Evolutionary conservation across 53 echinoderm and acorn worm species (phyloP).

Genomic region (Temnopleurus reevesii): DNA sequence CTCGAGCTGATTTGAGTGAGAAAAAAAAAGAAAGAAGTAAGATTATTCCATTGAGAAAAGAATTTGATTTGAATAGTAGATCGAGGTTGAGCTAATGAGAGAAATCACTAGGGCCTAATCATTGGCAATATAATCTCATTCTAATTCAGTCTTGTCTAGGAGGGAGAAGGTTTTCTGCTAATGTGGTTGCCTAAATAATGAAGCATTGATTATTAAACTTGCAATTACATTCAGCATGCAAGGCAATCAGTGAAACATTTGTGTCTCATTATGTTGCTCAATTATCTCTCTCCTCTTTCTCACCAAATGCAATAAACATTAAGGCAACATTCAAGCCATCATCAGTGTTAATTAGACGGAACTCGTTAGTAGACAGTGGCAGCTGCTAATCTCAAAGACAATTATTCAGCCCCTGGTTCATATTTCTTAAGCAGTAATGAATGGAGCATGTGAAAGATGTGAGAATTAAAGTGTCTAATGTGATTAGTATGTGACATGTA

Average conservation of each 20-base stretch:
- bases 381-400: constrained; percentile 52
- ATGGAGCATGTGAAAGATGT: background rate
- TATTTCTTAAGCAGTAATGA: constrained; percentile 15
- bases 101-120: constrained; percentile 7
- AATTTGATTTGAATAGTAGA: constrained; percentile 1
- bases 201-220: constrained; percentile 34
- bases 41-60: background rate
- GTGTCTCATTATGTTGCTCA: constrained; percentile 31
- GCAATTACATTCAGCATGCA: constrained; percentile 44
- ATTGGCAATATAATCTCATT: background rate
- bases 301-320: constrained; percentile 57
- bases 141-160: background rate
- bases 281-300: constrained; percentile 50
- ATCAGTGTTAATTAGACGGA: constrained; percentile 57
- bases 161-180: background rate
- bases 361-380: constrained; percentile 35
- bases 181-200: constrained; percentile 20
- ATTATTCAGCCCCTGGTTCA: constrained; percentile 12
- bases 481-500: background rate
- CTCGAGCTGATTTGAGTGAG: background rate
- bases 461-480: constrained; percentile 26
- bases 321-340: constrained; percentile 32
- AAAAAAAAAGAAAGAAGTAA: background rate
- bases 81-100: constrained; percentile 17
- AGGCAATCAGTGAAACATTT: constrained; percentile 52